Conservation (phyloP, 2,888 invertebrate species). For the Spodoptera picta region DNA sequence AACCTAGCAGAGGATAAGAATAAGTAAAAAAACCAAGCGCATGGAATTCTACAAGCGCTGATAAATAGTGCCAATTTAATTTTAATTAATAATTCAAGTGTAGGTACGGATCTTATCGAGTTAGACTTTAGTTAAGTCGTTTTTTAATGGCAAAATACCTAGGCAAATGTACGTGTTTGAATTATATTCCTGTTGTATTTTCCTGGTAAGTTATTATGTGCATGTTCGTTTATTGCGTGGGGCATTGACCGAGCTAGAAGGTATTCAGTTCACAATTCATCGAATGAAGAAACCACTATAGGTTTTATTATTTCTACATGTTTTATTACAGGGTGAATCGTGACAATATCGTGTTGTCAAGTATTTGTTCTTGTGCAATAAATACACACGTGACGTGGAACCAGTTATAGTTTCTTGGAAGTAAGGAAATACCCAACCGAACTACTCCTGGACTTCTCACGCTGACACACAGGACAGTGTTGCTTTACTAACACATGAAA, state of each 20-base stretch:
- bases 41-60: too few relatives aligned
- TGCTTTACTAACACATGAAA: neutral
- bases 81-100: too few relatives aligned
- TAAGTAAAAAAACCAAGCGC: neutral
- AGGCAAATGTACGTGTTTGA: neutral
- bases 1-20: too few relatives aligned
- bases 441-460: neutral
- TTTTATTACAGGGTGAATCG: conserved; percentile 3
- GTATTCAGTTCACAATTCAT: neutral
- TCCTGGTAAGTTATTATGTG: conserved; percentile 21
- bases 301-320: neutral
- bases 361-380: conserved; percentile 13
- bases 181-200: conserved; percentile 18
- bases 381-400: conserved; percentile 10
- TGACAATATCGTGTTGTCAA: conserved; percentile 11
- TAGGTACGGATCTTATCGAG: too few relatives aligned
- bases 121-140: neutral
- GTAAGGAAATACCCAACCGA: conserved; percentile 21
- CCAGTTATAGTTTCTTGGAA: conserved; percentile 34
- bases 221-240: neutral
- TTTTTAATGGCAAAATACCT: conserved; percentile 22
- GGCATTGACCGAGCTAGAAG: conserved; percentile 13
- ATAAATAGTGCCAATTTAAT: neutral
- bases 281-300: conserved; percentile 1
- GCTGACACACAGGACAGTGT: neutral